A percentile compares a stretch with the other conserved stretches of the same genome.
Evolutionary conservation across 2,113 vertebrate species (phyloP).

Genomic region (Steatornis caripensis): DNA sequence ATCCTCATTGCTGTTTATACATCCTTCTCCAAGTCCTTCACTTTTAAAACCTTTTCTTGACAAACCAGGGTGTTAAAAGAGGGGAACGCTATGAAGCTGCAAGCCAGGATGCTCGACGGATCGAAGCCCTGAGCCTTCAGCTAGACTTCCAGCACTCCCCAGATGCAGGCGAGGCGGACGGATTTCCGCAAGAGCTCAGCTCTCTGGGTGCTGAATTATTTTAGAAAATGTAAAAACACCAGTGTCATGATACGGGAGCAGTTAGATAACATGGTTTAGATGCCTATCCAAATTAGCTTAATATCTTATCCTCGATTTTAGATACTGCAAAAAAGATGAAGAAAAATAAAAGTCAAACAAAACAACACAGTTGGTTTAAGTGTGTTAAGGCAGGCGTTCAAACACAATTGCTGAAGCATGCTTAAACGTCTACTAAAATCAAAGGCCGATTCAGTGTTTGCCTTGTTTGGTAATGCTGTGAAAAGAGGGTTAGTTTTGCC

Average conservation of each 20-base stretch:
- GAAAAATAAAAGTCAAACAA: neutral
- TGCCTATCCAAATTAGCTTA: neutral
- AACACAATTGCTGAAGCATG: neutral
- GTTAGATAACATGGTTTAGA: neutral
- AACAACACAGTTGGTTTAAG: neutral
- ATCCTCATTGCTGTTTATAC: rapidly evolving
- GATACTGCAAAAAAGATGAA: neutral
- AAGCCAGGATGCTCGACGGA: neutral
- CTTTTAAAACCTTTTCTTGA: neutral
- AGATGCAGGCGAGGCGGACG: neutral
- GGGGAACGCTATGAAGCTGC: neutral
- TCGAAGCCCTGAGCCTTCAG: neutral
- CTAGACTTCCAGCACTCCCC: neutral
- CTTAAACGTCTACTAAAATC: neutral
- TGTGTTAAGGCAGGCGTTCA: neutral
- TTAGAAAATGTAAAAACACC: neutral
- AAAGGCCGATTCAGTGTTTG: neutral
- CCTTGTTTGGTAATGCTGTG: neutral
- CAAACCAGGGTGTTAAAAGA: neutral
- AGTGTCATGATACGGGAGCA: neutral
- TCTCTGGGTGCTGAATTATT: neutral
- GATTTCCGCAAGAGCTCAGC: rapidly evolving
- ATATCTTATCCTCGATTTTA: neutral
- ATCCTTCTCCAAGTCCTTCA: rapidly evolving
- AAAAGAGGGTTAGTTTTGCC: neutral